Conservation (phyloP, 2,797 vertebrate species). For the Myoxocephalus aenaeus region DNA sequence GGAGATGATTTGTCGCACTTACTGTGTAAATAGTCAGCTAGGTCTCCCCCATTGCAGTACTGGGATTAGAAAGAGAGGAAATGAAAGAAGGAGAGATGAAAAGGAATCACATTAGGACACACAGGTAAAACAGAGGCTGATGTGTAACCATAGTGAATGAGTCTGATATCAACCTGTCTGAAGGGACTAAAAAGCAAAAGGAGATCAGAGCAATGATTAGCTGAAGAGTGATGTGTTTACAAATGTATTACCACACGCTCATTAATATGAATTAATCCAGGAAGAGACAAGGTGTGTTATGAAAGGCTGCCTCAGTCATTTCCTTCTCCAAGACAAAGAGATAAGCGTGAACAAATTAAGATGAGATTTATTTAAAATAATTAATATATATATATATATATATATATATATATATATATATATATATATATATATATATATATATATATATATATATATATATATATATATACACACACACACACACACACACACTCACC, state of each 20-base stretch:
- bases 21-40: constrained; percentile 98
- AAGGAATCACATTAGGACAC: constrained; percentile 45
- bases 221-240: constrained; percentile 28
- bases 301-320: constrained; percentile 32
- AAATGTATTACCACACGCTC: constrained; percentile 20
- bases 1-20: constrained; percentile 77
- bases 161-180: constrained; percentile 19
- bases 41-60: constrained; percentile 98
- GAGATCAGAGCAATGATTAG: constrained; percentile 52
- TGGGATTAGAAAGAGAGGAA: constrained; percentile 68
- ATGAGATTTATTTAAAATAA: no score
- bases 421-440: background rate
- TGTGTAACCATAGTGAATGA: constrained; percentile 30
- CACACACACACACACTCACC: no score
- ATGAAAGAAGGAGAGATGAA: constrained; percentile 17
- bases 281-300: background rate
- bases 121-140: constrained; percentile 18
- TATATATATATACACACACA: no score
- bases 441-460: background rate
- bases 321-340: constrained; percentile 7
- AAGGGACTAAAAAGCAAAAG: constrained; percentile 25
- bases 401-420: background rate
- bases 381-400: background rate
- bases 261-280: constrained; percentile 47
- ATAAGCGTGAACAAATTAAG: background rate